A percentile compares a stretch with the other conserved stretches of the same genome.
phyloP scores from a whole-genome alignment of 2,113 vertebrate species.

The Promerops cafer region DNA sequence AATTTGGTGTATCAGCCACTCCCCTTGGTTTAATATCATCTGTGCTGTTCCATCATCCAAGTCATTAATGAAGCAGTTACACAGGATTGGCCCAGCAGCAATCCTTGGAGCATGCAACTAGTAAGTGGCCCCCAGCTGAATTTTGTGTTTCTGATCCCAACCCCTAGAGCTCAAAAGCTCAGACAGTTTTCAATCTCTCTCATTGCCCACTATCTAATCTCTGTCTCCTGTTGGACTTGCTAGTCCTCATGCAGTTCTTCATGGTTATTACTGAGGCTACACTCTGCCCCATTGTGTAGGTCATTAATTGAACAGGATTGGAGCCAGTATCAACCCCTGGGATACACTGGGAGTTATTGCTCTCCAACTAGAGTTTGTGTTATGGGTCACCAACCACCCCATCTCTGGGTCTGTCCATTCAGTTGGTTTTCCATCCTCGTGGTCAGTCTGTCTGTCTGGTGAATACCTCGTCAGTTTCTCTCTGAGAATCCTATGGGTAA shows the following conservation, averaged over 20 bases:
- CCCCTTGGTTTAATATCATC: neutral
- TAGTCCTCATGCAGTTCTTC: neutral
- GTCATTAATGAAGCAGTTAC: neutral
- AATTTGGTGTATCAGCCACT: neutral
- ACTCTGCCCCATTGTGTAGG: neutral
- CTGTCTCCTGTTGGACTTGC: neutral
- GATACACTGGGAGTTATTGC: neutral
- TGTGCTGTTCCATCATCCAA: neutral
- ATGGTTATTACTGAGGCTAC: neutral
- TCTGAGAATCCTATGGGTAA: neutral
- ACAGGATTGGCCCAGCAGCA: neutral
- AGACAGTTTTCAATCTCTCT: neutral
- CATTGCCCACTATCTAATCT: neutral
- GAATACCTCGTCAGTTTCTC: neutral
- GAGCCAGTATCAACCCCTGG: neutral
- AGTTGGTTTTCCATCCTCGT: rapidly evolving
- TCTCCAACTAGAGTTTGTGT: neutral
- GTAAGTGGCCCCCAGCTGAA: neutral
- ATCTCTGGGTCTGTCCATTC: neutral
- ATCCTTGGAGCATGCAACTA: no score
- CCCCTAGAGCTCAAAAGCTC: neutral
- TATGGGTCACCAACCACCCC: neutral
- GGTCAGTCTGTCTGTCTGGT: neutral
- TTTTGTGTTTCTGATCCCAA: neutral
- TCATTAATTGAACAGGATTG: neutral